A percentile compares a stretch with the other conserved stretches of the same genome.
Evolutionary conservation across 2,797 vertebrate species (phyloP).

Genomic region (Schizothorax lantsangensis): DNA sequence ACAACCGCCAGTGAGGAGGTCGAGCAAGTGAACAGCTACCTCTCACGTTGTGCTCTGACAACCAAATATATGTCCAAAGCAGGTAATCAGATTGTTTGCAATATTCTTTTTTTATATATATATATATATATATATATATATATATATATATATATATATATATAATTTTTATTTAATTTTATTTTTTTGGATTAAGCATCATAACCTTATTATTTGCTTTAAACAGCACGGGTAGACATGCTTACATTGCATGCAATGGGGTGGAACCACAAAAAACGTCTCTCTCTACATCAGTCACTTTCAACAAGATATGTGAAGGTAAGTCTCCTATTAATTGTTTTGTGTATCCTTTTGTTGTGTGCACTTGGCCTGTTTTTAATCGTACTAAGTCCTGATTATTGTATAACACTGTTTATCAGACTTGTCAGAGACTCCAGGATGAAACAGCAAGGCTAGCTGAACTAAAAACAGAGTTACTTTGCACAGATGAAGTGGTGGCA

Average conservation of each 20-base stretch:
- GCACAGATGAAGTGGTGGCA: conserved; percentile 7
- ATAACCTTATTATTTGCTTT: conserved; percentile 27
- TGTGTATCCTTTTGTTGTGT: neutral
- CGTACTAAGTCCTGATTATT: neutral
- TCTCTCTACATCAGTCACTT: conserved; percentile 17
- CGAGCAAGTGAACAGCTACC: conserved; percentile 43
- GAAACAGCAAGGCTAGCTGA: conserved; percentile 21
- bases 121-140: too few relatives aligned
- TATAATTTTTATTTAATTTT: neutral
- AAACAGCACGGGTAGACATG: conserved; percentile 38
- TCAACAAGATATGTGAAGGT: conserved; percentile 17
- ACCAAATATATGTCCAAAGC: conserved; percentile 45
- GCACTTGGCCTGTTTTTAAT: neutral
- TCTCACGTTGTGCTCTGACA: conserved; percentile 32
- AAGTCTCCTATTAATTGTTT: conserved; percentile 4
- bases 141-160: too few relatives aligned
- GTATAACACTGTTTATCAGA: conserved; percentile 24
- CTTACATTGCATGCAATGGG: conserved; percentile 43
- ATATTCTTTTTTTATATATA: neutral
- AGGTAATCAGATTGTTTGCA: conserved; percentile 31
- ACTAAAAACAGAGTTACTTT: neutral
- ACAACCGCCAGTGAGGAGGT: conserved; percentile 32
- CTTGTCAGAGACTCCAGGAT: conserved; percentile 12
- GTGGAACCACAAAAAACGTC: conserved; percentile 43
- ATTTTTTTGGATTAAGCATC: neutral